Conservation (phyloP, 2,888 invertebrate species). For the Himalopsyche kuldschensis region DNA sequence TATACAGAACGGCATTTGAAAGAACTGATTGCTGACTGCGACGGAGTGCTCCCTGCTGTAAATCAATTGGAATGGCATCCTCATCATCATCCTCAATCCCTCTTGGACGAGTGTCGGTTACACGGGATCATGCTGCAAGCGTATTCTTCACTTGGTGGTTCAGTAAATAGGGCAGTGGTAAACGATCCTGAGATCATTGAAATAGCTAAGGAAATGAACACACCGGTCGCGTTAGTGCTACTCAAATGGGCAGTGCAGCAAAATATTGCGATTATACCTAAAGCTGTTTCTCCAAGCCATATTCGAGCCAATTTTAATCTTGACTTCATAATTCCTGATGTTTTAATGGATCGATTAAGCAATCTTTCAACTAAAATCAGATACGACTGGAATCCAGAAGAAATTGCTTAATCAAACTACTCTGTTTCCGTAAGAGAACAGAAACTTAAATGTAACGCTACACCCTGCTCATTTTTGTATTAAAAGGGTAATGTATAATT, state of each 20-base stretch:
- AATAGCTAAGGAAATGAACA: constrained; percentile 62
- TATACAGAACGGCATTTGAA: constrained; percentile 70
- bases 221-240: constrained; percentile 67
- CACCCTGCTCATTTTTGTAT: too few species aligned
- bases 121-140: constrained; percentile 76
- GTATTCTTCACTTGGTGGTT: constrained; percentile 75
- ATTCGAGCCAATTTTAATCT: constrained; percentile 63
- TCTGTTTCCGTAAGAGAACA: neutral
- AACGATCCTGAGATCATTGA: constrained; percentile 60
- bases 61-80: constrained; percentile 87
- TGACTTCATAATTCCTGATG: constrained; percentile 60
- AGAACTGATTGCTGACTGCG: constrained; percentile 60
- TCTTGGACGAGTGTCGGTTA: constrained; percentile 65
- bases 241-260: constrained; percentile 77
- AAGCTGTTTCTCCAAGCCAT: constrained; percentile 60
- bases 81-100: constrained; percentile 64
- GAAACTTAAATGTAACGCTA: too few species aligned
- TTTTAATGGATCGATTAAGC: constrained; percentile 57
- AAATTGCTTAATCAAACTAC: constrained; percentile 44
- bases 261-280: constrained; percentile 69
- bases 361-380: constrained; percentile 51
- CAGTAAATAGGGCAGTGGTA: constrained; percentile 56
- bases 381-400: constrained; percentile 63
- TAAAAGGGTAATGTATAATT: neutral
- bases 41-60: constrained; percentile 66